phyloP scores from a whole-genome alignment of 92 coral and sea anemone species.

The Paragorgia papillata region DNA sequence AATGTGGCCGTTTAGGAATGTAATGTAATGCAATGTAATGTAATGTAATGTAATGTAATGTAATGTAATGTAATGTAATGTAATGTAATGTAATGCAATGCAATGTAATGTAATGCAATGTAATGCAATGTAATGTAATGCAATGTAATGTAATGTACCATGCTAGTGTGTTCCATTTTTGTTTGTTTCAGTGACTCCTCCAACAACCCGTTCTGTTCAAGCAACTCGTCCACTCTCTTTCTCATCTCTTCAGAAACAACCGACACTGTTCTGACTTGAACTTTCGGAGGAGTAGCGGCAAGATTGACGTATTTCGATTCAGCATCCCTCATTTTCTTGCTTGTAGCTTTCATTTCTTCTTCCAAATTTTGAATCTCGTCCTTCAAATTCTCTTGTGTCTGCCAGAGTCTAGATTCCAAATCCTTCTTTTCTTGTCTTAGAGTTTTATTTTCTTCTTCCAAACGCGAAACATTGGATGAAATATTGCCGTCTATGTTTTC shows the following conservation, averaged over 20 bases:
- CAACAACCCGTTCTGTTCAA: slow-evolving; percentile 72
- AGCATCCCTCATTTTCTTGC: slow-evolving; percentile 76
- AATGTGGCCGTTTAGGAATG: too few species aligned
- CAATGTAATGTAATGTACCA: slow-evolving; percentile 56
- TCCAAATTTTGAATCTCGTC: slow-evolving; percentile 65
- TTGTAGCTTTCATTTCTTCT: slow-evolving; percentile 67
- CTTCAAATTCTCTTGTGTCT: slow-evolving; percentile 50
- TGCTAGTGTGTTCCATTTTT: slow-evolving; percentile 66
- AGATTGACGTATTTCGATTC: slow-evolving; percentile 84
- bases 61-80: too few species aligned
- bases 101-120: slow-evolving; percentile 27
- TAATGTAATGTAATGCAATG: not conserved
- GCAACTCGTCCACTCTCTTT: slow-evolving; percentile 71
- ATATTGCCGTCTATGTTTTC: slow-evolving; percentile 6
- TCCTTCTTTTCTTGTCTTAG: slow-evolving; percentile 65
- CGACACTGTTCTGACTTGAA: slow-evolving; percentile 80
- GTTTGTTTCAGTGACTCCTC: slow-evolving; percentile 62
- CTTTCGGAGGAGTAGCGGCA: slow-evolving; percentile 97
- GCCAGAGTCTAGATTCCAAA: slow-evolving; percentile 68
- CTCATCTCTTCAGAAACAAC: slow-evolving; percentile 91
- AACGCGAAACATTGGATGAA: slow-evolving; percentile 40
- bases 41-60: not conserved
- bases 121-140: not conserved
- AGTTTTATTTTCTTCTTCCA: slow-evolving; percentile 71
- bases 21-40: not conserved